phyloP scores from a whole-genome alignment of 2,113 vertebrate genomes.

The Scartelaos histophorus region DNA sequence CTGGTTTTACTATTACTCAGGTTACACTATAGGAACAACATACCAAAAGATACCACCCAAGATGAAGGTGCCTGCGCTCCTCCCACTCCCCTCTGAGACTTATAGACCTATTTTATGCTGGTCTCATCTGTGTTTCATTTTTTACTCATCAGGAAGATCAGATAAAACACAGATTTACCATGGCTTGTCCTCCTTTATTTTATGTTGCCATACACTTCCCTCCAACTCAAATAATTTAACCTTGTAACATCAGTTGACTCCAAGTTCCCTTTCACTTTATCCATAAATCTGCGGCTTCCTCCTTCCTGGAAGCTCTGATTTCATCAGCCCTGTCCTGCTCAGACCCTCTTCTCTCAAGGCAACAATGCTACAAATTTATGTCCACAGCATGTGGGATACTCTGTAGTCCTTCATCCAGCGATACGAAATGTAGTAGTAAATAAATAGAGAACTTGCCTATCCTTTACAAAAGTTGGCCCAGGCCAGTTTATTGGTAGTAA shows the following conservation, averaged over 20 bases:
- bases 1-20: constrained; percentile 1
- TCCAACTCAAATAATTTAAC: neutral
- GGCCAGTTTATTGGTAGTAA: neutral
- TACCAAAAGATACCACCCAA: neutral
- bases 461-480: neutral
- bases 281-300: neutral
- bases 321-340: neutral
- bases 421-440: neutral
- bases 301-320: neutral
- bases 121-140: constrained; percentile 3
- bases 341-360: neutral
- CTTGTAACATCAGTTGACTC: neutral
- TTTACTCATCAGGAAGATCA: neutral
- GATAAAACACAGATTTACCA: neutral
- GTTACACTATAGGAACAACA: constrained; percentile 2
- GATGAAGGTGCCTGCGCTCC: neutral
- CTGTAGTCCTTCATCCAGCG: neutral
- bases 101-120: neutral
- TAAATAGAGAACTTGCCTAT: neutral
- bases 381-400: neutral
- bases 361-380: neutral
- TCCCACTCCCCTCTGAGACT: neutral
- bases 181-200: neutral
- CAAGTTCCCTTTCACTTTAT: neutral
- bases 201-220: too few species aligned